A percentile compares a stretch with the other conserved stretches of the same genome.
Evolutionary conservation across 2,797 vertebrate species (phyloP).

Genomic region (Danio albolineatus): DNA sequence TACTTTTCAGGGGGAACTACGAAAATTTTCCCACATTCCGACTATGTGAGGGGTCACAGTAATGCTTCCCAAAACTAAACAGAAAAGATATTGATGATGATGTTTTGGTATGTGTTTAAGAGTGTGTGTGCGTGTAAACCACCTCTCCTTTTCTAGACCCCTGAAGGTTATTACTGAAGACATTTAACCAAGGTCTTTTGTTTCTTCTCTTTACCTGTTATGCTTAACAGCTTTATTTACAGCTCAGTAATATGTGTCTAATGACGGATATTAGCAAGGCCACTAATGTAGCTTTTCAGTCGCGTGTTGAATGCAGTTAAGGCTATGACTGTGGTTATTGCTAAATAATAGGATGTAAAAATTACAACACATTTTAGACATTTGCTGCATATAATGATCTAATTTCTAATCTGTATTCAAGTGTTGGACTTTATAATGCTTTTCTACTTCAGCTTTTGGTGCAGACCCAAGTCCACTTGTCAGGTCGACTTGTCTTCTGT

Average conservation of each 20-base stretch:
- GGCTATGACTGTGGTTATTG: conserved; percentile 5
- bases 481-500: not conserved
- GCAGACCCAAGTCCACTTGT: not conserved
- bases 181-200: not conserved
- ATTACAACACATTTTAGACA: not conserved
- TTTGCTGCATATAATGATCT: not conserved
- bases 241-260: conserved; percentile 26
- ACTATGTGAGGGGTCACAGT: conserved; percentile 28
- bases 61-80: conserved; percentile 46
- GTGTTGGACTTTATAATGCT: not conserved
- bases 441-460: not conserved
- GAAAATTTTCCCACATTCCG: conserved; percentile 36
- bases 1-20: conserved; percentile 48
- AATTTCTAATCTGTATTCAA: conserved; percentile 17
- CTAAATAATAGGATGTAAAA: conserved; percentile 21
- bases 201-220: conserved; percentile 1
- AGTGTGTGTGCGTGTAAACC: not conserved
- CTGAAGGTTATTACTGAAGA: conserved; percentile 28
- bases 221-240: conserved; percentile 37
- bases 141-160: not conserved
- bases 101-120: conserved; percentile 12
- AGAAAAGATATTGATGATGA: conserved; percentile 18
- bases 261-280: conserved; percentile 21
- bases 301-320: conserved; percentile 21
- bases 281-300: conserved; percentile 27